Evolutionary conservation across 2,113 vertebrate species (phyloP), one percentile per base, ranked within the genome.

Genomic region (Tyto alba): DNA sequence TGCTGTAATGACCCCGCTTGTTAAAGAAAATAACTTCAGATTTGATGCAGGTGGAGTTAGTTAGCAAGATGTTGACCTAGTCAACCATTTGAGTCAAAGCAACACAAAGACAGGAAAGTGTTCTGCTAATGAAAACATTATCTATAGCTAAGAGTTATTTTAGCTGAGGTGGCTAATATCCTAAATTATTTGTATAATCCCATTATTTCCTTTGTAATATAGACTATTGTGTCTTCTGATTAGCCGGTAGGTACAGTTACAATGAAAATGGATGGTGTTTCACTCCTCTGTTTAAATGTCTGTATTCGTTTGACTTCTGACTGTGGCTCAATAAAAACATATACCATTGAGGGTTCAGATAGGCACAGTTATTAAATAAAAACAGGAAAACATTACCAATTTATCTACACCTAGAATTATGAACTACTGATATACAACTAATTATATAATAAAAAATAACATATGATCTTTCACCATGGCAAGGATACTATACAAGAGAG

Each of bases 21-120:
- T 86, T 86, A 80, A 95, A 95, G 85, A 95, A 97, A 96, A 95
- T 89, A 89, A 45, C 68, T 73, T 91, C 38, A 79, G 67, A 71
- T 81, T 95, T 94, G 60, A 71, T 55, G 20, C 71, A 96, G 85
- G 84, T 96, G 85, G 93, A 96, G 41, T 59, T 32, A 96, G 73
- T 94, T 95, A 96, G 93, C 59, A 97, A 97, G 91, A 72, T 80
- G 63, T 92, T 95, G 84, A 96, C 83, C 92, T 92, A 93, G 74
- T 78, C 79, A 18, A 81, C 97, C 97, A 96, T 98, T 98, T 98
- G 98, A 93, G 97, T 91, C 97, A 97, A 96, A 90, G 56, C 83
- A 94, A 94, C 97, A 98, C 97, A 96, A 97, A 93, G 89, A 92
- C 96, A 89, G 95, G 89, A 97, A 96, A 94, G 94, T 80, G 93